Percentiles rank a stretch among this genome's conserved stretches.
phyloP scores from a whole-genome alignment of 2,888 invertebrate species.

The Andrena chrysosceles region DNA sequence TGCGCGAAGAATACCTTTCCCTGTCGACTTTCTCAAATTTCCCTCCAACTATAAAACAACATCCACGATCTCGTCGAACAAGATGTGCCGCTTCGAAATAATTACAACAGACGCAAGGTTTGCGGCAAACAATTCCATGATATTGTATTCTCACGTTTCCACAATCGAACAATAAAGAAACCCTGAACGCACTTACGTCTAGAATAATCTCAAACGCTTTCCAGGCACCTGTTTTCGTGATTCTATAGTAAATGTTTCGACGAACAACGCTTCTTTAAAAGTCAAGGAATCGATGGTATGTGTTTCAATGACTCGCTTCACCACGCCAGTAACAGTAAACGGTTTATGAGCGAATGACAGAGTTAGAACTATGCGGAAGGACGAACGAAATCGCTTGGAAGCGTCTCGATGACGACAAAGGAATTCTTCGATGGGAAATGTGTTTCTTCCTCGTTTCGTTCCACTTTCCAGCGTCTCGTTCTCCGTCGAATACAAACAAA shows the following conservation, averaged over 20 bases:
- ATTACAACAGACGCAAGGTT: no score
- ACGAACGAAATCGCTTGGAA: constrained; percentile 43
- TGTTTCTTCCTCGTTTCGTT: neutral
- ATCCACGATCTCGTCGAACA: no score
- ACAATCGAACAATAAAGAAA: neutral
- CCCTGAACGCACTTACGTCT: neutral
- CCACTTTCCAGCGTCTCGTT: constrained; percentile 34
- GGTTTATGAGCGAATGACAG: constrained; percentile 32
- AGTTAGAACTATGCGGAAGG: constrained; percentile 1
- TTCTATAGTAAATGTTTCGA: neutral
- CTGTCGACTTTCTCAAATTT: no score
- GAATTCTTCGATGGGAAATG: neutral
- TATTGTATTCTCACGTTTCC: neutral
- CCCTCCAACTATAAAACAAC: no score
- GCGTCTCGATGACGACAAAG: constrained; percentile 28
- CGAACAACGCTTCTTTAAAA: neutral
- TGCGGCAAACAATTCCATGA: no score
- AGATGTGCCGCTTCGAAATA: no score
- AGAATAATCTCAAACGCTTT: neutral
- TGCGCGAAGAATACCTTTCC: no score
- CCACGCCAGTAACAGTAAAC: constrained; percentile 18
- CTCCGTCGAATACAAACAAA: constrained; percentile 13
- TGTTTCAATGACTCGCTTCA: neutral
- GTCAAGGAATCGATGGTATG: neutral
- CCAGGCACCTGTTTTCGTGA: neutral